Conservation (phyloP, 2,113 vertebrate genomes). For the Caranx ignobilis region DNA sequence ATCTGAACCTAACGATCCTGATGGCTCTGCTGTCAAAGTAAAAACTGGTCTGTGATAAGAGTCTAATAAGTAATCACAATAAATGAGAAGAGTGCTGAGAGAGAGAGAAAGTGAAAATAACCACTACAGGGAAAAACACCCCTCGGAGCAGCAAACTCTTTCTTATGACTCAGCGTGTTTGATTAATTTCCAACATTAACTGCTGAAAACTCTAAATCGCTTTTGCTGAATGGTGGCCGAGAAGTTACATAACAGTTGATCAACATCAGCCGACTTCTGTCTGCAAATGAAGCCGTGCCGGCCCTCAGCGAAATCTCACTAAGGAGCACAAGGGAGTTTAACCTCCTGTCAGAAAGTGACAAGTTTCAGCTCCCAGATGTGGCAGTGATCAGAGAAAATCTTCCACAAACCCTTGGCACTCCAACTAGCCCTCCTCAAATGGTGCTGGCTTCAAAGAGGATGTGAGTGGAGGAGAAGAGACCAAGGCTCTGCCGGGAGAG, state of each 20-base stretch:
- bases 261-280: constrained; percentile 22
- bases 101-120: constrained; percentile 37
- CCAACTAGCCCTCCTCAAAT: constrained; percentile 48
- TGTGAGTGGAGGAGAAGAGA: constrained; percentile 32
- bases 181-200: constrained; percentile 58
- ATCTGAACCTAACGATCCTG: not conserved
- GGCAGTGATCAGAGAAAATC: constrained; percentile 51
- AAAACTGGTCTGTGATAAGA: constrained; percentile 18
- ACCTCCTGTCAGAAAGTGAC: constrained; percentile 54
- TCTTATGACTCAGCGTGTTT: constrained; percentile 60
- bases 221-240: constrained; percentile 35
- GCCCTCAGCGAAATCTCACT: constrained; percentile 4
- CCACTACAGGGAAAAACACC: constrained; percentile 42
- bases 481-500: constrained; percentile 39
- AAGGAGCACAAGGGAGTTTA: not conserved
- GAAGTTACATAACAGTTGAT: constrained; percentile 26
- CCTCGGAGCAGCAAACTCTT: constrained; percentile 31
- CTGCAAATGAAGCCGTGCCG: constrained; percentile 18
- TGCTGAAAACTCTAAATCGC: constrained; percentile 52
- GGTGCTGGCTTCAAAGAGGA: constrained; percentile 57
- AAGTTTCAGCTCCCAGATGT: constrained; percentile 33
- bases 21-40: constrained; percentile 10
- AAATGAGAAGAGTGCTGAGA: constrained; percentile 47
- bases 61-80: constrained; percentile 35
- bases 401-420: constrained; percentile 26